A percentile compares a stretch with the other conserved stretches of the same genome.
Evolutionary conservation across 2,113 vertebrate genomes (phyloP).

Genomic region (Nibea coibor): DNA sequence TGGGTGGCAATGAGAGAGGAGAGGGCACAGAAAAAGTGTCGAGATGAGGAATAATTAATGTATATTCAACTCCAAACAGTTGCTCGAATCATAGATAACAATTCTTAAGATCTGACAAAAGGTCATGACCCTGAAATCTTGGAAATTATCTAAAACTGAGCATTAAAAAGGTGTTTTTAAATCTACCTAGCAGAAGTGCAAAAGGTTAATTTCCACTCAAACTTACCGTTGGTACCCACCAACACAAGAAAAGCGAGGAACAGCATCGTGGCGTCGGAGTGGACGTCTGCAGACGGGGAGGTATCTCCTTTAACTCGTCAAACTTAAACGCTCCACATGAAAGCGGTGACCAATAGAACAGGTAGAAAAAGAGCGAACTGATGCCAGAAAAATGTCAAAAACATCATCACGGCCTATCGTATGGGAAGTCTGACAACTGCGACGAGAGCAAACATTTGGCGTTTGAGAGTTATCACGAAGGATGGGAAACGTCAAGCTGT

Average conservation of each 20-base stretch:
- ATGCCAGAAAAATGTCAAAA: not conserved
- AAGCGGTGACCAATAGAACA: not conserved
- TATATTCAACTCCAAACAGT: not conserved
- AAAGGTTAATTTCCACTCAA: not conserved
- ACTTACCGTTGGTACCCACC: not conserved
- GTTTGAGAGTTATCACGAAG: not conserved
- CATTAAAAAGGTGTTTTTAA: not conserved
- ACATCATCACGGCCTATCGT: not conserved
- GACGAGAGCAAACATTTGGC: not conserved
- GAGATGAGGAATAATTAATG: not conserved
- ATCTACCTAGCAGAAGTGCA: not conserved
- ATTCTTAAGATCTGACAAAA: not conserved
- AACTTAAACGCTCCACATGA: not conserved
- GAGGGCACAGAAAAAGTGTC: not conserved
- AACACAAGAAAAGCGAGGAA: slow-evolving; percentile 12
- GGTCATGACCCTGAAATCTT: not conserved
- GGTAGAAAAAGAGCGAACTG: not conserved
- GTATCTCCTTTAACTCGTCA: too few relatives aligned
- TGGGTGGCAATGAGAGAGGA: not conserved
- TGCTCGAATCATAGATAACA: not conserved
- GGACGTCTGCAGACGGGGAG: not conserved
- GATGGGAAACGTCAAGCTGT: slow-evolving; percentile 14
- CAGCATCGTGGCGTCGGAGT: not conserved
- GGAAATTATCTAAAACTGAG: not conserved
- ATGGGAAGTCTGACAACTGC: slow-evolving; percentile 7